Base-by-base conservation (phyloP, 2,888 invertebrate genomes). In the Apamea monoglypha region DNA sequence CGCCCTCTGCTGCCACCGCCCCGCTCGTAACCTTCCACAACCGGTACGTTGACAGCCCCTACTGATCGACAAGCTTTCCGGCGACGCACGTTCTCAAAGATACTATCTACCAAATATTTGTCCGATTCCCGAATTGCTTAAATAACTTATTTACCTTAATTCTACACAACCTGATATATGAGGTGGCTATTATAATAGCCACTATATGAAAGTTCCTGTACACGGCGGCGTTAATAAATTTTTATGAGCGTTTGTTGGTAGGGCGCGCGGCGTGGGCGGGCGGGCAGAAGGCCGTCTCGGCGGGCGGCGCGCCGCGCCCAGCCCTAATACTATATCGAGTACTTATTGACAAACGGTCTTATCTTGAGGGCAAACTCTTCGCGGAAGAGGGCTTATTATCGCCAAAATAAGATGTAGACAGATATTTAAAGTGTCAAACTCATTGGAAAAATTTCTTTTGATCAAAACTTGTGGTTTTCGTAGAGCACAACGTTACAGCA, bases 21-120 rank as follows among this genome's bases (percentile, higher is more conserved):
- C 93, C 90, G 90, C 93, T 90, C 94, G 94, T 94, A 95, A 95
- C 95, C 95, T 96, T 95, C 93, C 95, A 94, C 95, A 95, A 95
- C 95, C 95, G 94, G 94, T 91, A 93, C 94, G 92, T 92, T 95
- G 94, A 95, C 95, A 95, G 94, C 94, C 93, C 92, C 92, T 92
- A 91, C 91, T 92, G 91, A 93, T 93, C 93, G 93, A 92, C 93
- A 91, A 91, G 91, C 91, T 91, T 92, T 89, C 91, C 91, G 89
- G 91, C 90, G 89, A 90, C 91, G 88, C 90, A 80, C 69, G 74
- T 67, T 84, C 71, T 68, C 72, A 69, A 84, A 80, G 74, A 76
- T 83, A 88, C 85, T 80, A 91, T 87, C 90, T 89, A 87, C 76
- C 87, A 78, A 80, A 79, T 85, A 83, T 84, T 81, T 83, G 80